Percentiles rank a stretch among this genome's conserved stretches.
These are phyloP conservation scores for Thera obeliscata DNA, from an alignment of 2,888 invertebrate genomes.

Conservation along the genomic window DNA sequence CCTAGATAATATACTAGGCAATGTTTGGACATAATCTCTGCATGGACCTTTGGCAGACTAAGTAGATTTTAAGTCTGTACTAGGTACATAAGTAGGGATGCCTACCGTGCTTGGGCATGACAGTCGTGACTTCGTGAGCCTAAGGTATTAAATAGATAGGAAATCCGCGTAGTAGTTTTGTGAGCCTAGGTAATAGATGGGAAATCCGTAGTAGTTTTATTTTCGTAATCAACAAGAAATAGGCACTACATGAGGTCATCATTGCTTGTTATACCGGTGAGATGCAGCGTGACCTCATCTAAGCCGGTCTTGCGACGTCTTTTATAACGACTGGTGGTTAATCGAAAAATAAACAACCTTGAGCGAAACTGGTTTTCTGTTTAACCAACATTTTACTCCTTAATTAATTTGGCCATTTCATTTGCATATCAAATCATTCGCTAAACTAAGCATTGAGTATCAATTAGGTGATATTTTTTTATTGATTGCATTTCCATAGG, in stretches of 20 bases:
- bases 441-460: constrained; percentile 1
- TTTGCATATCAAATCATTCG: constrained; percentile 16
- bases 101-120: too few species aligned
- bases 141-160: too few species aligned
- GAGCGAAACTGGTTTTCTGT: constrained; percentile 55
- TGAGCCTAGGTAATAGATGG: constrained; percentile 24
- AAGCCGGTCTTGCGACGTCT: constrained; percentile 38
- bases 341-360: constrained; percentile 57
- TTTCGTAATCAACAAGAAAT: constrained; percentile 42
- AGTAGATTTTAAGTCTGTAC: too few species aligned
- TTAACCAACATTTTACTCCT: constrained; percentile 29
- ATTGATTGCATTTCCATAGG: too few species aligned
- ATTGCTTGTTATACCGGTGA: constrained; percentile 68
- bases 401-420: constrained; percentile 36
- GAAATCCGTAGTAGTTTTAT: constrained; percentile 39
- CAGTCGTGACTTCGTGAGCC: too few species aligned
- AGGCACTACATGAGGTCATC: constrained; percentile 60
- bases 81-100: too few species aligned
- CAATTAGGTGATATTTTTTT: background rate
- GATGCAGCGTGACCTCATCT: constrained; percentile 63
- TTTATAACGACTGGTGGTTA: constrained; percentile 48
- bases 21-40: too few species aligned
- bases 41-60: too few species aligned
- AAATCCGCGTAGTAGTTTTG: too few species aligned
- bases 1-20: too few species aligned